Evolutionary conservation across 2,797 vertebrate genomes (phyloP).

Genomic region (Cygnus olor): DNA sequence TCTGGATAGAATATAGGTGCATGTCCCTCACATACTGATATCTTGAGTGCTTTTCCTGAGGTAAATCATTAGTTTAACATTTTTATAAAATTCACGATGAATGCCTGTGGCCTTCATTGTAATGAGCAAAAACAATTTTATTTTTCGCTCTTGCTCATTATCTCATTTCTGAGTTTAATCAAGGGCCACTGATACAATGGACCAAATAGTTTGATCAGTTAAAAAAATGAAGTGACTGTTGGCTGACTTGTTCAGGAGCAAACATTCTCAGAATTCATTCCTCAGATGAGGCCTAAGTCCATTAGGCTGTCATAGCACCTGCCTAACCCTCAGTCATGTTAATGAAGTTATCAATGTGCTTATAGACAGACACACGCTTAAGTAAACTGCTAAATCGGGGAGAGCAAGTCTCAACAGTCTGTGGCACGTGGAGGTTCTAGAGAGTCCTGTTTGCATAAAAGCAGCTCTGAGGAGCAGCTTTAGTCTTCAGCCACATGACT

Average conservation of each 20-base stretch:
- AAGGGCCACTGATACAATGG: neutral
- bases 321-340: constrained; percentile 44
- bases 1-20: neutral
- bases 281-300: constrained; percentile 35
- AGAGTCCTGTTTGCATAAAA: constrained; percentile 38
- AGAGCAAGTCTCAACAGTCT: constrained; percentile 42
- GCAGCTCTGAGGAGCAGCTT: constrained; percentile 16
- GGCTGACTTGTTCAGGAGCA: constrained; percentile 33
- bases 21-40: neutral
- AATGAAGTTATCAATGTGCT: constrained; percentile 62
- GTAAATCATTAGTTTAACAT: neutral
- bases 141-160: neutral
- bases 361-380: constrained; percentile 34
- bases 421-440: neutral
- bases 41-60: neutral
- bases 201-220: neutral
- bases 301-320: constrained; percentile 55
- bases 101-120: neutral
- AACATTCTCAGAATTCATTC: constrained; percentile 27
- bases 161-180: neutral
- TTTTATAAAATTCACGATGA: neutral
- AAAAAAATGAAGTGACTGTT: neutral
- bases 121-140: constrained; percentile 2
- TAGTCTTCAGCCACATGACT: neutral
- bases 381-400: constrained; percentile 60